Base-by-base conservation (phyloP, 1,140 invertebrate genomes). In the Archegozetes longisetosus region DNA sequence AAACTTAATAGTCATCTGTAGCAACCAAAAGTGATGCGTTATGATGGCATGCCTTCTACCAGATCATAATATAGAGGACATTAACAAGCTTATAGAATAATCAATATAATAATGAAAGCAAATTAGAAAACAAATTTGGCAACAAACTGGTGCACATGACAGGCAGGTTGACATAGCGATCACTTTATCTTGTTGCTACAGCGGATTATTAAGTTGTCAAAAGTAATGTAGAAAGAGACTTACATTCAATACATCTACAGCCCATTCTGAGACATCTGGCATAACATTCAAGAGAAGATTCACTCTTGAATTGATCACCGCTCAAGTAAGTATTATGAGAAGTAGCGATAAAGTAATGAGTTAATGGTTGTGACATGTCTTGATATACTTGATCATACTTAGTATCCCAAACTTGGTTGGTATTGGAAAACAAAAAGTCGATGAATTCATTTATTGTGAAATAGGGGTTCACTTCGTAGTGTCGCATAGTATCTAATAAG, bases 261-360 rank as follows among this genome's bases (percentile, higher is more conserved):
- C 94, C 93, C 75, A 85, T 83, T 64, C 86, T 76, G 27, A 99
- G 73, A 62, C 85, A 88, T n/a, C 92, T 74, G 0, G 85, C 87
- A 74, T 99, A 99, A 0, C 95, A 93, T 76, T 98, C 94, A 51
- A 86, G 78, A 23, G 91, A 95, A 2, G 91, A 96, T 69, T 97
- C 91, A 71, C 90, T 95, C 40, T 84, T 89, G 70, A 98, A 85
- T 74, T 98, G 94, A 76, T 98, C 93, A 9, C 93, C 94, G 47
- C 89, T 97, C 46, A 98, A 75, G 75, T 98, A 93, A 80, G 94
- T 98, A 69, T 98, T 98, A 71, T 98, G 94, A 1, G 91, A 96
- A 0, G 92, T 96, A 2, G 92, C 83, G 59, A 97, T 94, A 88
- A 89, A 98, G 73, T 98, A 98, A 73, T 93, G 83, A 2, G 85